Evolutionary conservation across 2,797 vertebrate genomes (phyloP).

Genomic region (Natrix natrix): DNA sequence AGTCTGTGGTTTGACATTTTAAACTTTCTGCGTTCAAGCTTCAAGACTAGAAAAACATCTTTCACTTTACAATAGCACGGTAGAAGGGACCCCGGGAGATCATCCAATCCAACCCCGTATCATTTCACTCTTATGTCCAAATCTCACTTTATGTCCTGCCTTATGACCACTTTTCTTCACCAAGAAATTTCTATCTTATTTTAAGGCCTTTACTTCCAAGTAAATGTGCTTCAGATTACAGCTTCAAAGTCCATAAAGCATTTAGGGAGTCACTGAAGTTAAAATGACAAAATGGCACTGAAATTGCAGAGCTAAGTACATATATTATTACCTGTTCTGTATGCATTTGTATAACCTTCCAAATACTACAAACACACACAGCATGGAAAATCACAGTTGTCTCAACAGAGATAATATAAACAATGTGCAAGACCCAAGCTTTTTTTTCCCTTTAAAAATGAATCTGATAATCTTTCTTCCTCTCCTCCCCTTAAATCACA

Average conservation of each 20-base stretch:
- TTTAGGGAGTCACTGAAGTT: not conserved
- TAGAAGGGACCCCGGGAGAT: too few species aligned
- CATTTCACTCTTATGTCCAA: too few species aligned
- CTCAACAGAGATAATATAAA: conserved; percentile 27
- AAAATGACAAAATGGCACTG: not conserved
- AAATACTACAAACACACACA: accelerated
- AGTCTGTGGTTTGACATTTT: too few species aligned
- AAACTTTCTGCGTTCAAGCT: too few species aligned
- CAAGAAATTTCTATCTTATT: not conserved
- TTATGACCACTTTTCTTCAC: not conserved
- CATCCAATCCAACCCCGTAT: too few species aligned
- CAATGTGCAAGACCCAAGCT: conserved; percentile 24
- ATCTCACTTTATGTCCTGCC: too few species aligned
- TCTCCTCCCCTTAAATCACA: not conserved
- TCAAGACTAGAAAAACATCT: too few species aligned
- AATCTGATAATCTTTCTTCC: conserved; percentile 12
- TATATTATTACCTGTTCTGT: not conserved
- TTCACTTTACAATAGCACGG: too few species aligned
- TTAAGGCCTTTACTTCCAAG: not conserved
- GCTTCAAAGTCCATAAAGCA: not conserved
- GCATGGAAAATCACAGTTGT: conserved; percentile 3
- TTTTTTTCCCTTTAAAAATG: not conserved
- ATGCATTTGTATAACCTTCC: not conserved
- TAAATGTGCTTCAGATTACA: not conserved
- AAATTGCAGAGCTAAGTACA: not conserved